A percentile compares a stretch with the other conserved stretches of the same genome.
phyloP scores from a whole-genome alignment of 2,113 vertebrate species.

The Calidris pugnax region DNA sequence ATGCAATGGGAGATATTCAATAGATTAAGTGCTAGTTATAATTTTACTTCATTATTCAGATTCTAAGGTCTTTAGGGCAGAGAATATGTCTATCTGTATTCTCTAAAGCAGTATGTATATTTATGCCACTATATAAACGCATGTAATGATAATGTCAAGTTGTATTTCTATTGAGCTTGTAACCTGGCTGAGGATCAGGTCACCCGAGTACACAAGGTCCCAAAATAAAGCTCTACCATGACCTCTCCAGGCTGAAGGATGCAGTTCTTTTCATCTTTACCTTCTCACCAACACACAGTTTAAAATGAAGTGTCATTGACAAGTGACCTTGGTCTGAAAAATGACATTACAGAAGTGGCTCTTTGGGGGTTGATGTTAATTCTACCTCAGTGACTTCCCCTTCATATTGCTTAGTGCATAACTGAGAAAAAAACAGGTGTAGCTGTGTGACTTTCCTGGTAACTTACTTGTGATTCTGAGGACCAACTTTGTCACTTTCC shows the following conservation, averaged over 20 bases:
- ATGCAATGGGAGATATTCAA: background rate
- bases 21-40: background rate
- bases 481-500: background rate
- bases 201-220: background rate
- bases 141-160: background rate
- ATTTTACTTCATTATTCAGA: conserved; percentile 7
- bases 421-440: background rate
- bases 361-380: background rate
- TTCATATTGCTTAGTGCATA: background rate
- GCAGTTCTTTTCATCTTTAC: background rate
- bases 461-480: background rate
- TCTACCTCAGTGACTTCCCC: background rate
- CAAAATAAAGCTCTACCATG: conserved; percentile 43
- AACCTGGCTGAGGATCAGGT: background rate
- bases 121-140: background rate
- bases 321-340: background rate
- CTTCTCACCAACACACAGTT: background rate
- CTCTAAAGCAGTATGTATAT: background rate
- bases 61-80: background rate
- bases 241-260: conserved; percentile 49
- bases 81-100: background rate
- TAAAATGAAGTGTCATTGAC: background rate
- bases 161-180: background rate
- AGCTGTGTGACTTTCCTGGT: background rate
- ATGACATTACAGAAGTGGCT: background rate